Evolutionary conservation across 2,113 vertebrate species (phyloP).

Genomic region (Platysternon megacephalum): DNA sequence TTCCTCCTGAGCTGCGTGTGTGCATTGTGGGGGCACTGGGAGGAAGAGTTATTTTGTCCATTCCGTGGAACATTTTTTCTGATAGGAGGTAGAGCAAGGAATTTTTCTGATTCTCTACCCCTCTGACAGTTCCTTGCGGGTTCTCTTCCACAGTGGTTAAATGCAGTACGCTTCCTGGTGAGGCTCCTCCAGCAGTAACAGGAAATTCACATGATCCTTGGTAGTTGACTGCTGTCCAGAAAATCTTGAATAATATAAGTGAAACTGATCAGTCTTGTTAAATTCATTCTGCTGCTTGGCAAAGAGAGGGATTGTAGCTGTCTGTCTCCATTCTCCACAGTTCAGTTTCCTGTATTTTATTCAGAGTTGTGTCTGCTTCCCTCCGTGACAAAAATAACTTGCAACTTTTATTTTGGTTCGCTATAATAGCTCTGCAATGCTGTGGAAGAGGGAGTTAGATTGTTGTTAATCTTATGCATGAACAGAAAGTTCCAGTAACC

Average conservation of each 20-base stretch:
- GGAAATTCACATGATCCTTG: not conserved
- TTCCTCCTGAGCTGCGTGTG: slow-evolving; percentile 40
- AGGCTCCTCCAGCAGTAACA: slow-evolving; percentile 12
- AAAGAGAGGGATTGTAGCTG: slow-evolving; percentile 24
- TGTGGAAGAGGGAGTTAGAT: slow-evolving; percentile 17
- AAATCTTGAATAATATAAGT: not conserved
- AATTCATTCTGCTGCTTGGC: not conserved
- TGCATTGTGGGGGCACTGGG: not conserved
- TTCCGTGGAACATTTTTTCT: not conserved
- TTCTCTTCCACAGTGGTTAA: not conserved
- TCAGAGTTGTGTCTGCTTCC: slow-evolving; percentile 37
- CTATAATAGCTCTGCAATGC: not conserved
- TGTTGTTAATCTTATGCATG: no score
- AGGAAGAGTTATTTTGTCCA: not conserved
- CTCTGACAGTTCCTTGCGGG: not conserved
- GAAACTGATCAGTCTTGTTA: not conserved
- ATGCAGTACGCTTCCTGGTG: slow-evolving; percentile 38
- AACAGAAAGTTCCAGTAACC: not conserved
- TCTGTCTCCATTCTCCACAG: slow-evolving; percentile 7
- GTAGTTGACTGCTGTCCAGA: not conserved
- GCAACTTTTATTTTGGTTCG: slow-evolving; percentile 32
- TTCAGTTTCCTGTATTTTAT: slow-evolving; percentile 12
- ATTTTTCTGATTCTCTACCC: slow-evolving; percentile 42
- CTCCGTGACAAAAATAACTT: slow-evolving; percentile 48
- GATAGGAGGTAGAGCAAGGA: not conserved